phyloP scores from a whole-genome alignment of 2,888 invertebrate species.

The Sarcophaga caerulescens region DNA sequence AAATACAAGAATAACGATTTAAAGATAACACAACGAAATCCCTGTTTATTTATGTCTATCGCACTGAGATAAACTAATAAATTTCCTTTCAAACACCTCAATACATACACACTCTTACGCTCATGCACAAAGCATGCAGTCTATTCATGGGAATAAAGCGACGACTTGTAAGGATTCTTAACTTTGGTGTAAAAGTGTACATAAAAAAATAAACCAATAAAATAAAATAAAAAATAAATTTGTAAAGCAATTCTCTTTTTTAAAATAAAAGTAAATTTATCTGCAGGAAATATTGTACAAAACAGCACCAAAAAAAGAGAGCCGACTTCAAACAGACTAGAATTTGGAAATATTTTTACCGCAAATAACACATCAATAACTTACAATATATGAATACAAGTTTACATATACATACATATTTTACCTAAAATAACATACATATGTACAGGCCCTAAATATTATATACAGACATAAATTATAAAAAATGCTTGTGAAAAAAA shows the following conservation, averaged over 20 bases:
- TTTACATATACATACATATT: constrained; percentile 16
- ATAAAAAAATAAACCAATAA: too few relatives aligned
- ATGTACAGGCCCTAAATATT: too few relatives aligned
- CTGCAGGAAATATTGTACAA: constrained; percentile 37
- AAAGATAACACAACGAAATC: too few relatives aligned
- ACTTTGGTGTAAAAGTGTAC: background rate
- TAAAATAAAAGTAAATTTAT: constrained; percentile 30
- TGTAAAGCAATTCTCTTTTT: background rate
- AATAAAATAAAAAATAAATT: background rate
- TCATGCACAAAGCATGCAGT: too few relatives aligned
- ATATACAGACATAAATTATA: background rate
- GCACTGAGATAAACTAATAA: too few relatives aligned
- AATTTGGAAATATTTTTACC: constrained; percentile 47
- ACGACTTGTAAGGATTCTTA: constrained; percentile 22
- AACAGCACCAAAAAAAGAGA: constrained; percentile 27
- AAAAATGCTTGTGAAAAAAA: too few relatives aligned
- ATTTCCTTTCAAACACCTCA: too few relatives aligned
- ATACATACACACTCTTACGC: too few relatives aligned
- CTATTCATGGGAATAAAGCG: too few relatives aligned
- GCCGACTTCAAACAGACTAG: background rate
- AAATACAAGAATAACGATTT: too few relatives aligned
- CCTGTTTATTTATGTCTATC: too few relatives aligned
- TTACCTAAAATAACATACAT: background rate
- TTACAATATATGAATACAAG: constrained; percentile 12
- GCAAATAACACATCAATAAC: constrained; percentile 36